Evolutionary conservation across 2,888 invertebrate genomes (phyloP), one percentile per base, ranked within the genome.

Genomic region (Dastarcus helophoroides): DNA sequence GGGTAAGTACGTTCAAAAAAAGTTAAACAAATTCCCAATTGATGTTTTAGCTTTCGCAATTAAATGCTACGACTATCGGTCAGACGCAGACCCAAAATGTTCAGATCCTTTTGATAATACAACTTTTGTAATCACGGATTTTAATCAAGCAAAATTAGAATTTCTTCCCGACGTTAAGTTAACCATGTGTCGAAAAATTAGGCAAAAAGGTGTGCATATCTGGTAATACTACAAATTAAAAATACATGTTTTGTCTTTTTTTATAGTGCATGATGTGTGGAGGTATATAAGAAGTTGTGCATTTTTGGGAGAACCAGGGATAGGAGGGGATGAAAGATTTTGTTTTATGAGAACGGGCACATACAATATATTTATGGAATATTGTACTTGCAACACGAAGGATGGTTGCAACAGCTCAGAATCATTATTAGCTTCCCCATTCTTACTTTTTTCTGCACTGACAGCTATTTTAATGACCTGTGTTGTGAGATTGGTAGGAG

Each of bases 351-450:
- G 89, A 48, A 85, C 86, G 0, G 90, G 90, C 11, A 86, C 86
- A 1, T 89, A 86, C 60, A 89, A 93, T 55, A 88, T 93, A 43
- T 91, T 90, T 56, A 79, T 88, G 66, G 91, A 93, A 60, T 89
- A 84, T 50, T 93, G 91, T 55, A 89, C 89, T 0, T 91, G 91
- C 48, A 84, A 84, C 48, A 85, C 83, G 50, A 90, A 90, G 60
- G 89, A 91, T 56, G 90, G 90, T 1, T 91, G 91, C 54, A 91
- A 91, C 57, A 60, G 72, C 2, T 78, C 77, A 2, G 30, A 30
- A 16, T 17, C 22, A 14, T 19, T 13, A 3, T 16, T 23, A 4
- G 21, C 24, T 14, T 23, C 4, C 14, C 23, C 28, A 22, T n/a
- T n/a, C n/a, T n/a, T n/a, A n/a, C n/a, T n/a, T n/a, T n/a, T n/a